A percentile compares a stretch with the other conserved stretches of the same genome.
These are phyloP conservation scores for Sarcophaga caerulescens DNA, from an alignment of 2,888 invertebrate species.

Conservation along the genomic window DNA sequence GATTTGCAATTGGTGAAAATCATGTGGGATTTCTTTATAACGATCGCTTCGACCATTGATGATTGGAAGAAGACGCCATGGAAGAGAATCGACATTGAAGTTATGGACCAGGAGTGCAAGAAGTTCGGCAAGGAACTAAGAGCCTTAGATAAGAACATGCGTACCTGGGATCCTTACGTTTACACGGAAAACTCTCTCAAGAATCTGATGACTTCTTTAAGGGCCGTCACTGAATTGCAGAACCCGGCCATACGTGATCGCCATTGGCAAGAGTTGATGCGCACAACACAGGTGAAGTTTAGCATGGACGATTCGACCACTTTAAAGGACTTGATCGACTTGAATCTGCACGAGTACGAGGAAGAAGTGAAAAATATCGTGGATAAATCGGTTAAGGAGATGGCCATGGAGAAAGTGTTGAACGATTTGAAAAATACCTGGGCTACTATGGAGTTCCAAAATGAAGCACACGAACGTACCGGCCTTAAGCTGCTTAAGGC, in stretches of 20 bases:
- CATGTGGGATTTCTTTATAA: constrained; percentile 94
- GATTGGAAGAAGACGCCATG: constrained; percentile 97
- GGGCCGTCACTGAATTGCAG: constrained; percentile 96
- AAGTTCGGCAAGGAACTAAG: constrained; percentile 93
- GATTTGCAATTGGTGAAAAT: constrained; percentile 89
- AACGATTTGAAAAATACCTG: constrained; percentile 92
- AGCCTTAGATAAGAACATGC: constrained; percentile 90
- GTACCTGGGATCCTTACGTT: constrained; percentile 90
- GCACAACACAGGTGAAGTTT: constrained; percentile 89
- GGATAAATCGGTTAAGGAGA: constrained; percentile 97
- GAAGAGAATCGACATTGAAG: constrained; percentile 96
- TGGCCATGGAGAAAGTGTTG: constrained; percentile 96
- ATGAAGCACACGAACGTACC: constrained; percentile 91
- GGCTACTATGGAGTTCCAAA: constrained; percentile 91
- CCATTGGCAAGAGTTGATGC: constrained; percentile 97
- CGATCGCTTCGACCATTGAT: constrained; percentile 90
- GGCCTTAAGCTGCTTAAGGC: constrained; percentile 88
- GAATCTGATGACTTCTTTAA: constrained; percentile 95
- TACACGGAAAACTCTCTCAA: constrained; percentile 91
- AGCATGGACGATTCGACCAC: constrained; percentile 85
- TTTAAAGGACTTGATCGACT: constrained; percentile 90
- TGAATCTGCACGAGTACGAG: constrained; percentile 95
- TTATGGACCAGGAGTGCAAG: constrained; percentile 97
- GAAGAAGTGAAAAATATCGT: constrained; percentile 97
- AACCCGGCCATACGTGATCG: constrained; percentile 96